Percentiles rank a stretch among this genome's conserved stretches.
Evolutionary conservation across 2,888 invertebrate genomes (phyloP).

Genomic region (Lasioglossum lativentre): DNA sequence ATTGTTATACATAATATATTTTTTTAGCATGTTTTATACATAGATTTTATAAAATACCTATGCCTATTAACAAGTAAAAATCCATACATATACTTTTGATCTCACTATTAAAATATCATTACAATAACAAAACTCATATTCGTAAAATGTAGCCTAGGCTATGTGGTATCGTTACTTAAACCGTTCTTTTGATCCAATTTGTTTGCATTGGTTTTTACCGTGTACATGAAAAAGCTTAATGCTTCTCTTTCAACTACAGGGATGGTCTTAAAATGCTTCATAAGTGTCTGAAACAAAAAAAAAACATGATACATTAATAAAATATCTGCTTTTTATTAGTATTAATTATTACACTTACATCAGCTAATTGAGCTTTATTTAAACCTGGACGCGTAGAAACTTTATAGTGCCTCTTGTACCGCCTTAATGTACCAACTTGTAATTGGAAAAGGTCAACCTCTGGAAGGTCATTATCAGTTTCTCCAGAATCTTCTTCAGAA

Average conservation of each 20-base stretch:
- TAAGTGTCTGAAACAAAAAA: conserved; percentile 90
- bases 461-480: conserved; percentile 95
- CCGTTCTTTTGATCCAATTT: conserved; percentile 94
- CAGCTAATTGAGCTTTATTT: conserved; percentile 97
- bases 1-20: conserved; percentile 53
- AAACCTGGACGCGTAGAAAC: conserved; percentile 95
- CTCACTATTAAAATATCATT: conserved; percentile 70
- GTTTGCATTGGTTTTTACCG: conserved; percentile 96
- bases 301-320: neutral
- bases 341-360: conserved; percentile 88
- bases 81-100: conserved; percentile 59
- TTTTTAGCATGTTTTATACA: conserved; percentile 66
- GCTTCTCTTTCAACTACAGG: conserved; percentile 98
- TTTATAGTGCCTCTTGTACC: conserved; percentile 97
- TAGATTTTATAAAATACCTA: conserved; percentile 78
- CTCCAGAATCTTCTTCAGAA: conserved; percentile 97
- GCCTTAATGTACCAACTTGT: conserved; percentile 96
- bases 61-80: conserved; percentile 78
- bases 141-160: conserved; percentile 73
- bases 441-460: conserved; percentile 97
- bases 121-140: conserved; percentile 57
- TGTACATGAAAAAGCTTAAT: conserved; percentile 97
- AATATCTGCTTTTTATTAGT: neutral
- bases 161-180: conserved; percentile 88
- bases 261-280: conserved; percentile 98